Percentiles rank a stretch among this genome's conserved stretches.
These are phyloP conservation scores for Phaethornis superciliosus DNA, from an alignment of 2,113 vertebrate genomes.

Conservation along the genomic window DNA sequence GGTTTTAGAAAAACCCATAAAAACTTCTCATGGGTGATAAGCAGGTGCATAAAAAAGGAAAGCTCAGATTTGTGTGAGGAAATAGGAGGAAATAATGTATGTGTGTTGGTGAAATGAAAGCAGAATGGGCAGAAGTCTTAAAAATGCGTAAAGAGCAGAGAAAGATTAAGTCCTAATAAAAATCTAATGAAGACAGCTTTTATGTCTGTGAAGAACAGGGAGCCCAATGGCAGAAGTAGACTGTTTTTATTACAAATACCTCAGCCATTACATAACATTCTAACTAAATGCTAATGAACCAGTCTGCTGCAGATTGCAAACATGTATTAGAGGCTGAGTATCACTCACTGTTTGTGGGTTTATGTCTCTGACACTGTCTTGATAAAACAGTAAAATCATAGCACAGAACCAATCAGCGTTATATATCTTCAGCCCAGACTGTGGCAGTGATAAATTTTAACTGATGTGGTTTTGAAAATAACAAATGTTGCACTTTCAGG, in stretches of 20 bases:
- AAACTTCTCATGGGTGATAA: not conserved
- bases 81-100: not conserved
- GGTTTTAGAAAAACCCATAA: not conserved
- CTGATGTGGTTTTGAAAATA: not conserved
- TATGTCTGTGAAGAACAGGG: conserved; percentile 34
- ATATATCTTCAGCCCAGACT: not conserved
- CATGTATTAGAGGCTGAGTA: not conserved
- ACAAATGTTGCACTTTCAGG: accelerated
- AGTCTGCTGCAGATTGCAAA: conserved; percentile 18
- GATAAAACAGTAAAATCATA: not conserved
- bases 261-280: conserved; percentile 56
- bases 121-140: not conserved
- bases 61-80: not conserved
- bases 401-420: not conserved
- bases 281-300: conserved; percentile 29
- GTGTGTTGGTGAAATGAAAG: not conserved
- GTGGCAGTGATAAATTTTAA: not conserved
- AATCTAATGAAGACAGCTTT: conserved; percentile 56
- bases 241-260: conserved; percentile 68
- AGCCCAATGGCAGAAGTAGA: conserved; percentile 53
- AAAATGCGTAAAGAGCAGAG: conserved; percentile 11
- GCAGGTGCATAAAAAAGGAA: not conserved
- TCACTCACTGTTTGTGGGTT: not conserved
- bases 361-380: not conserved
- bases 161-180: conserved; percentile 56